Conservation (phyloP, 2,888 invertebrate genomes). For the Acleris emargana region DNA sequence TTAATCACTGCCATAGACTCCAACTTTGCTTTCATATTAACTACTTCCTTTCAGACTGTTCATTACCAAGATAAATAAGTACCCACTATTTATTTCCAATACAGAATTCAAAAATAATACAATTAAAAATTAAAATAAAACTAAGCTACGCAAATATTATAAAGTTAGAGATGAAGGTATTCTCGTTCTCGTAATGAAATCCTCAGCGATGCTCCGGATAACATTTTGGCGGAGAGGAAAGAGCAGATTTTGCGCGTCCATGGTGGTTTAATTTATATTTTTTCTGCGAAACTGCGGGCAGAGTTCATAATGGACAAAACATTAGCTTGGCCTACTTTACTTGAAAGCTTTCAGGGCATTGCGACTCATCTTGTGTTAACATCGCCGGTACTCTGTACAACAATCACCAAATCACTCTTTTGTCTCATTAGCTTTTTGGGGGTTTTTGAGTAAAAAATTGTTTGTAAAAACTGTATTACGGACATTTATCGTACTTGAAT, state of each 20-base stretch:
- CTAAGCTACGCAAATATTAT: too few species aligned
- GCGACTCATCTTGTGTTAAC: slow-evolving; percentile 65
- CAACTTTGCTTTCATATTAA: slow-evolving; percentile 26
- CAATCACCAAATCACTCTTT: slow-evolving; percentile 34
- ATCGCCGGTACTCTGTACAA: slow-evolving; percentile 36
- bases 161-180: slow-evolving; percentile 4
- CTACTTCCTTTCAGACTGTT: slow-evolving; percentile 11
- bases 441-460: slow-evolving; percentile 21
- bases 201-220: slow-evolving; percentile 20
- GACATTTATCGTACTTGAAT: not conserved
- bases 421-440: slow-evolving; percentile 38
- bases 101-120: too few species aligned
- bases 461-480: slow-evolving; percentile 13
- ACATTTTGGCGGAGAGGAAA: slow-evolving; percentile 16
- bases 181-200: slow-evolving; percentile 2
- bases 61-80: slow-evolving; percentile 7
- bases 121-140: too few species aligned
- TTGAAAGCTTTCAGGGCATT: slow-evolving; percentile 73
- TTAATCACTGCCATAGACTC: slow-evolving; percentile 47
- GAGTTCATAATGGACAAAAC: slow-evolving; percentile 76
- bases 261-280: slow-evolving; percentile 70
- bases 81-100: not conserved
- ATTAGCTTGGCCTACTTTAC: slow-evolving; percentile 73
- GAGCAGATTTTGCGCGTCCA: slow-evolving; percentile 10
- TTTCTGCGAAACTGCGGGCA: slow-evolving; percentile 53